These are phyloP conservation scores for Piscicola geometra DNA, from an alignment of 2,888 invertebrate species.

Conservation along the genomic window DNA sequence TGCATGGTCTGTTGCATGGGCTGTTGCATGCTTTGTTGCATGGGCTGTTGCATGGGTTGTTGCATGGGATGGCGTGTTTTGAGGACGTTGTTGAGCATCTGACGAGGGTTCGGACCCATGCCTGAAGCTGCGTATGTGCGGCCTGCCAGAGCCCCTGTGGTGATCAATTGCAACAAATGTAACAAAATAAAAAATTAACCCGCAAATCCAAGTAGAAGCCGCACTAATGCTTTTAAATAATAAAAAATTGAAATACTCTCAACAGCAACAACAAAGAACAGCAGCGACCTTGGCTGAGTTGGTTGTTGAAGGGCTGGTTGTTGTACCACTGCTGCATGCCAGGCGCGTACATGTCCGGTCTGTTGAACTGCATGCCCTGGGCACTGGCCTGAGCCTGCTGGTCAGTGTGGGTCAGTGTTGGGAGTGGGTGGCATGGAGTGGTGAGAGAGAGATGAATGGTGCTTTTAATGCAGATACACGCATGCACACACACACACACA, in stretches of 20 bases:
- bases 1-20: slow-evolving; percentile 20
- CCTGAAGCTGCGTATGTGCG: background rate
- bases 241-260: background rate
- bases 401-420: too few relatives aligned
- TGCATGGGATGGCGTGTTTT: slow-evolving; percentile 29
- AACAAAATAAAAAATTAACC: background rate
- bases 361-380: slow-evolving; percentile 25
- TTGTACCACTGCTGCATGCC: slow-evolving; percentile 25
- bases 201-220: background rate
- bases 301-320: slow-evolving; percentile 16
- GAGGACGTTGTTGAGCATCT: slow-evolving; percentile 29
- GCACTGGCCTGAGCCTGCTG: slow-evolving; percentile 1
- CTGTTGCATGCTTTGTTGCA: slow-evolving; percentile 9
- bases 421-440: too few relatives aligned
- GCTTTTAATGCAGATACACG: too few relatives aligned
- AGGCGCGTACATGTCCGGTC: slow-evolving; percentile 29
- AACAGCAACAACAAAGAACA: background rate
- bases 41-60: background rate
- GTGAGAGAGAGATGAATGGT: too few relatives aligned
- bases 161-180: background rate
- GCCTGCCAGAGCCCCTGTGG: slow-evolving; percentile 1
- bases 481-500: too few relatives aligned
- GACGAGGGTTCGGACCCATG: slow-evolving; percentile 26
- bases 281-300: slow-evolving; percentile 21
- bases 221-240: background rate